Evolutionary conservation across 2,888 invertebrate genomes (phyloP).

Genomic region (Helicoverpa assulta): DNA sequence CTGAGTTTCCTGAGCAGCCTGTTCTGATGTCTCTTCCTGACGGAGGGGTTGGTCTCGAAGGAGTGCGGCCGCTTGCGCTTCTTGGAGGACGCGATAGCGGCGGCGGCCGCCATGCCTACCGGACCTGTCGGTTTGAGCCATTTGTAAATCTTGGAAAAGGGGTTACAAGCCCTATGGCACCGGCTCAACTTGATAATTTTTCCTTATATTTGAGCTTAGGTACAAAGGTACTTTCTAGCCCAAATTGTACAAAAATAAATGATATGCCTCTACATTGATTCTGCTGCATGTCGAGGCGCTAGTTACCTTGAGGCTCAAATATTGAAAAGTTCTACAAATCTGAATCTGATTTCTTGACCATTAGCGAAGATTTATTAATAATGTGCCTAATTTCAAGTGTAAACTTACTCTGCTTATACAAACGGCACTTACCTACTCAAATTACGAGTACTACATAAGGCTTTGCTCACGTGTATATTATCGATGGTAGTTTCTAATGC

Average conservation of each 20-base stretch:
- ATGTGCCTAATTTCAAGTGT: too few species aligned
- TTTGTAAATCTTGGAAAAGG: constrained; percentile 26
- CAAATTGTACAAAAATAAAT: too few species aligned
- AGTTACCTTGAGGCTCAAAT: too few species aligned
- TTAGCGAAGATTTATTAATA: too few species aligned
- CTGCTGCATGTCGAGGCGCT: too few species aligned
- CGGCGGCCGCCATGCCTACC: constrained; percentile 98
- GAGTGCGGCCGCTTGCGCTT: constrained; percentile 98
- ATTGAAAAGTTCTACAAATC: too few species aligned
- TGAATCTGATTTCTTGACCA: too few species aligned
- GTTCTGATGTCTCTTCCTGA: constrained; percentile 98
- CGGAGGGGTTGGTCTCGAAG: constrained; percentile 99
- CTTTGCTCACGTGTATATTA: constrained; percentile 17
- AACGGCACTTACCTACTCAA: too few species aligned
- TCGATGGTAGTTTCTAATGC: background rate
- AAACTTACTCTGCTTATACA: too few species aligned
- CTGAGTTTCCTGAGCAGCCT: constrained; percentile 96
- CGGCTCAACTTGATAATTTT: background rate
- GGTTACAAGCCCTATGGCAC: constrained; percentile 7
- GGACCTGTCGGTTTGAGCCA: constrained; percentile 91
- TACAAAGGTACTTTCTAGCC: too few species aligned
- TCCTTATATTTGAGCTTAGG: background rate
- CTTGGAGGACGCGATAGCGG: constrained; percentile 98
- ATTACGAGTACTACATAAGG: background rate
- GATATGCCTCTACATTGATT: too few species aligned